Percentiles rank a stretch among this genome's conserved stretches.
Evolutionary conservation across 2,888 invertebrate species (phyloP).

Genomic region (Scaeva pyrastri): DNA sequence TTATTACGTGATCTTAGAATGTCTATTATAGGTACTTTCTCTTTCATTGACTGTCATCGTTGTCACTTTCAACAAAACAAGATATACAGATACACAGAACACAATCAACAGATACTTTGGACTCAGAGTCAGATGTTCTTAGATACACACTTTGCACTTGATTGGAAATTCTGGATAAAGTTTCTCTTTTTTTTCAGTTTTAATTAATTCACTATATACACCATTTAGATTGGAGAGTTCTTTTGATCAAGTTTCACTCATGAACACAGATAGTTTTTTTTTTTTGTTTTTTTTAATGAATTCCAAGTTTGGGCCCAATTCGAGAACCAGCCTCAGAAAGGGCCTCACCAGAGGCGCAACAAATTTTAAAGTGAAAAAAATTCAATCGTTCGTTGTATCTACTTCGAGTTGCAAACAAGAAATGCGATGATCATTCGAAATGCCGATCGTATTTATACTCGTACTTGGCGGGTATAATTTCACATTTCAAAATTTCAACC

Average conservation of each 20-base stretch:
- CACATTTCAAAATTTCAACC: conserved; percentile 52
- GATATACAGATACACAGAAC: too few species aligned
- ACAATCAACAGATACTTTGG: too few species aligned
- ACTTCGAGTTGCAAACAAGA: conserved; percentile 73
- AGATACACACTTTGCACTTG: conserved; percentile 51
- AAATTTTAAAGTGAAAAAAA: neutral
- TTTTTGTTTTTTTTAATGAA: neutral
- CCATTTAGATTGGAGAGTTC: conserved; percentile 29
- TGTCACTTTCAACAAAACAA: conserved; percentile 42
- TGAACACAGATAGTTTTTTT: conserved; percentile 26
- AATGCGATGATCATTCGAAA: conserved; percentile 69
- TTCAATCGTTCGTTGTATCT: conserved; percentile 51
- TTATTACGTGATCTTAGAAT: conserved; percentile 55
- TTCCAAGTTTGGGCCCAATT: conserved; percentile 11
- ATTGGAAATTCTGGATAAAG: conserved; percentile 29
- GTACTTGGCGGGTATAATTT: conserved; percentile 56
- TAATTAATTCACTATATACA: conserved; percentile 60
- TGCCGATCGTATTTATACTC: conserved; percentile 70
- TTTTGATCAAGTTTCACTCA: conserved; percentile 57
- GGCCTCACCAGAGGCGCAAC: conserved; percentile 43
- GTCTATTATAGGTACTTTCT: conserved; percentile 66
- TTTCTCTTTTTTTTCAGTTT: conserved; percentile 52
- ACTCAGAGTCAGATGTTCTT: too few species aligned
- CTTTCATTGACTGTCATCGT: conserved; percentile 58
- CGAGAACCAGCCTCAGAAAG: conserved; percentile 57